Conservation (phyloP, 2,113 vertebrate species). For the Pseudopodoces humilis region DNA sequence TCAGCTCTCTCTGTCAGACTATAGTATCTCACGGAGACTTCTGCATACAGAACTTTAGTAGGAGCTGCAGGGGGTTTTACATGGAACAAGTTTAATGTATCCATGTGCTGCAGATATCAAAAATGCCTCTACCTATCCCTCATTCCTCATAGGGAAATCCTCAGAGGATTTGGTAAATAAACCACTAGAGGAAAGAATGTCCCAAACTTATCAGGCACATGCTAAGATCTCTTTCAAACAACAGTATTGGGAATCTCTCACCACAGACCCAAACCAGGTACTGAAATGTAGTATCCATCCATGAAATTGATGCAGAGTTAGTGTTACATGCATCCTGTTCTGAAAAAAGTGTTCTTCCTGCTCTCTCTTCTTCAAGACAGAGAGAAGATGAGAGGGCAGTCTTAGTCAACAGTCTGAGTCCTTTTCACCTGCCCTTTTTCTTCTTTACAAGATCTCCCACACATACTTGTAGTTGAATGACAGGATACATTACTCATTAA, state of each 20-base stretch:
- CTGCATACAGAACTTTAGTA: not conserved
- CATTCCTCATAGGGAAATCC: not conserved
- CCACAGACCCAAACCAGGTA: not conserved
- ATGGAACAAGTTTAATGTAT: not conserved
- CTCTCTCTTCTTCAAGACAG: not conserved
- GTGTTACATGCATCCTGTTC: accelerated
- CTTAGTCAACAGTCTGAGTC: not conserved
- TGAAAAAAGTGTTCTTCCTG: not conserved
- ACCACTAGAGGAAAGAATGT: not conserved
- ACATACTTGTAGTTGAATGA: not conserved
- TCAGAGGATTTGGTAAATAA: not conserved
- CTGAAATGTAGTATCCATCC: not conserved
- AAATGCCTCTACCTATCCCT: not conserved
- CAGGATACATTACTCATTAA: not conserved
- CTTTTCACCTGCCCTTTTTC: not conserved
- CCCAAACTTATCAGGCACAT: not conserved
- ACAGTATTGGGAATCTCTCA: accelerated
- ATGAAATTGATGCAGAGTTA: not conserved
- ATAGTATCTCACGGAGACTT: not conserved
- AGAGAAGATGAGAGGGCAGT: not conserved
- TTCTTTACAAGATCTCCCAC: not conserved
- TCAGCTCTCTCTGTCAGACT: not conserved
- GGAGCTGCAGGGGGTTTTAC: not conserved
- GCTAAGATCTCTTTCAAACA: not conserved
- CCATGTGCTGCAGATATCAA: not conserved